phyloP scores from a whole-genome alignment of 2,113 vertebrate genomes.

The Corapipo altera region DNA sequence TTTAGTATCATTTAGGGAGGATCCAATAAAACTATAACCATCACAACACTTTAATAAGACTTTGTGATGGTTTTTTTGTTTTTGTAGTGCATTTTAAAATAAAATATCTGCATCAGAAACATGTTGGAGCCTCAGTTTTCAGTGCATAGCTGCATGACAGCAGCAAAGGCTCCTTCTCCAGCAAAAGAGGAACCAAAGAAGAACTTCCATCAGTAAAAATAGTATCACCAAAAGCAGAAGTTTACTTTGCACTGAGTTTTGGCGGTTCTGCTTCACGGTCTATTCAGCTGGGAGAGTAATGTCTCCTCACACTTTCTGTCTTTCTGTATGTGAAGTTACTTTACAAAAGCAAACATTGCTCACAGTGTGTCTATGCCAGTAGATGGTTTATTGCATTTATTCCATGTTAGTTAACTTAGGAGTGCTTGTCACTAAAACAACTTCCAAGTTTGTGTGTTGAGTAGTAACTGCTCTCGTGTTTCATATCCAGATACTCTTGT shows the following conservation, averaged over 20 bases:
- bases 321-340: neutral
- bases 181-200: slow-evolving; percentile 17
- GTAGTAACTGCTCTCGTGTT: neutral
- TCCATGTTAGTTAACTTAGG: neutral
- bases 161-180: neutral
- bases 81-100: neutral
- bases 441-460: neutral
- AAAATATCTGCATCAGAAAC: neutral
- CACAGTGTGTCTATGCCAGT: neutral
- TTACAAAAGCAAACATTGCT: neutral
- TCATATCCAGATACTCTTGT: neutral
- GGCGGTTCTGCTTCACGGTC: neutral
- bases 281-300: neutral
- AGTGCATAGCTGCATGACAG: neutral
- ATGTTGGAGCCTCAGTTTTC: neutral
- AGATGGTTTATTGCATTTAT: neutral
- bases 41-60: neutral
- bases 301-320: neutral
- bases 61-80: neutral
- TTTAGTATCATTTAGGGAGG: neutral
- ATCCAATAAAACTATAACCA: neutral
- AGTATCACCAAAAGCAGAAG: neutral
- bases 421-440: neutral
- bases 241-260: neutral
- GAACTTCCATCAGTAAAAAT: neutral